Percentiles rank a stretch among this genome's conserved stretches.
Evolutionary conservation across 92 coral and sea anemone species (phyloP).

Genomic region (Virgularia gustaviana): DNA sequence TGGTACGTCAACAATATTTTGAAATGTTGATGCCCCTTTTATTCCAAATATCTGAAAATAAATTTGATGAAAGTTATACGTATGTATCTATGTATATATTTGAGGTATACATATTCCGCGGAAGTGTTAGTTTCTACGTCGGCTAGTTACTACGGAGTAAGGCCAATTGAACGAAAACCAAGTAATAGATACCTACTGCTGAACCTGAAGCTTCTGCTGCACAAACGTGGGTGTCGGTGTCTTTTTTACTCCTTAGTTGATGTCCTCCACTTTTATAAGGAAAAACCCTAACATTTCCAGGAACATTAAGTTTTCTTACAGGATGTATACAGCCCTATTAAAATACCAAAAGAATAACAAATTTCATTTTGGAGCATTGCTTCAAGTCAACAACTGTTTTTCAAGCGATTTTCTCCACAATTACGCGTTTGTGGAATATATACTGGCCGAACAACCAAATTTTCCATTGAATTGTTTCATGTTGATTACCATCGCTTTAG

Average conservation of each 20-base stretch:
- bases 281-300: conserved; percentile 42
- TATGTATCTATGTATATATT: too few relatives aligned
- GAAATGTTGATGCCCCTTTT: conserved; percentile 48
- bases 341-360: conserved; percentile 13
- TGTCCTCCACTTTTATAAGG: conserved; percentile 31
- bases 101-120: too few relatives aligned
- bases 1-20: conserved; percentile 39
- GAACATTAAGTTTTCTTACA: neutral
- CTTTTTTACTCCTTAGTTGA: conserved; percentile 19
- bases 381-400: too few relatives aligned
- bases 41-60: conserved; percentile 28
- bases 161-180: too few relatives aligned
- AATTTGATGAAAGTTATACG: too few relatives aligned
- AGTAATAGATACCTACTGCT: conserved; percentile 25
- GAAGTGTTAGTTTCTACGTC: too few relatives aligned
- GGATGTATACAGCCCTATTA: conserved; percentile 34
- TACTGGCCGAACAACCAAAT: conserved; percentile 50
- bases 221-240: conserved; percentile 30
- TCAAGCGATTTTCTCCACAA: too few relatives aligned
- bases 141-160: too few relatives aligned
- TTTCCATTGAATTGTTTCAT: conserved; percentile 51
- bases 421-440: too few relatives aligned
- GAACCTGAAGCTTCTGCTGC: conserved; percentile 32
- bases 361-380: too few relatives aligned
- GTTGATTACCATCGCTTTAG: conserved; percentile 41